Evolutionary conservation across 2,797 vertebrate species (phyloP), one percentile per base, ranked within the genome.

Genomic region (Amazonetta brasiliensis): DNA sequence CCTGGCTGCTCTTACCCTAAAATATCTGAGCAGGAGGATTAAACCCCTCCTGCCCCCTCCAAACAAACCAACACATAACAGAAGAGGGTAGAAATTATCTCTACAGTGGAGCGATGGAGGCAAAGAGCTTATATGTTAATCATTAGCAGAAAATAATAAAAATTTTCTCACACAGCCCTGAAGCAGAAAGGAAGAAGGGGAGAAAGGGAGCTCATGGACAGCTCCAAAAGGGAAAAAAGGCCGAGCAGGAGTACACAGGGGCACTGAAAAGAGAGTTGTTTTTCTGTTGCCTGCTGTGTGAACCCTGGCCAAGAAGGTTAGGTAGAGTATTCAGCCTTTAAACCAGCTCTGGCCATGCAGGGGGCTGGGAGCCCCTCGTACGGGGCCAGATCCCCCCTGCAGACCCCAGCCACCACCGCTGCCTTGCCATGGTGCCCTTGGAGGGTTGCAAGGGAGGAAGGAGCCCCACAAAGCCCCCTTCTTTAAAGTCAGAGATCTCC

Each of bases 401-500:
- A 48, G 46, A 13, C 46, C 46, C 46, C 46, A 48, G 12, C 46
- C 4, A 48, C 46, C 23, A 23, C 46, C 23, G 7, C 46, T 48
- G 46, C 46, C 46, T 48, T 48, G 46, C 46, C 46, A 25, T 25
- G 46, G 14, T 52, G 26, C 14, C 50, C 26, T 28, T 5, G 0
- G 25, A 26, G 73, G 48, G 48, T 43, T 19, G 81, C 33, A 14
- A 33, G 35, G 37, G 62, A 33, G 71, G 46, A 28, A 41, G 72
- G 31, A 74, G 26, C 12, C 58, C 8, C 37, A 55, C 73, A 9
- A 9, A 6, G 21, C 23, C 31, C 46, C 31, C 30, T 28, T 39
- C 0, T 2, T 2, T 5, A 5, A 5, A 77, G 20, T 6, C 66
- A 3, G 0, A 1, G 0, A 20, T 33, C 50, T 14, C 71, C 54